Evolutionary conservation across 2,888 invertebrate species (phyloP), one percentile per base, ranked within the genome.

Genomic region (Sphinx pinastri): DNA sequence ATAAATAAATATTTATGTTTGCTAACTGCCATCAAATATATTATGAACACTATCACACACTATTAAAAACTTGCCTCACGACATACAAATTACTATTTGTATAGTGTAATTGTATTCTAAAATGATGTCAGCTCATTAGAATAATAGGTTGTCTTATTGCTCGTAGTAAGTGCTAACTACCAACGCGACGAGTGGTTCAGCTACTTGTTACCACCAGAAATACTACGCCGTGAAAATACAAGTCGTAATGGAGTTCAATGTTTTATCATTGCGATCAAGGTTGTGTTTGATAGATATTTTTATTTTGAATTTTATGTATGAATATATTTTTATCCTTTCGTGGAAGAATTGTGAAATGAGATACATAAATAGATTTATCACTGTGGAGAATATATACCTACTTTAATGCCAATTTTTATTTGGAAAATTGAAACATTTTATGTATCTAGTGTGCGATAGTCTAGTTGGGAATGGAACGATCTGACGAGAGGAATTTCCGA

Each of bases 61-160:
- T 6, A 57, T 49, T 63, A 49, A 63, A 63, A 19, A 49, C 63
- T 49, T 19, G n/a, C 49, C 63, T 47, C 47, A 13, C 47, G 16
- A 25, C 19, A 16, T n/a, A 55, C 19, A 16, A 60, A 45, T 19
- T 49, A 49, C 19, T 19, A 19, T 16, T 45, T 16, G 14, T 16
- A 16, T 12, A 47, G 45, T 11, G 19, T 63, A 63, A 63, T 63
- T 2, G 25, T 63, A 63, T 63, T 63, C 63, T 13, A 19, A 63
- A 63, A 63, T 63, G 63, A 63, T 49, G 49, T 63, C 63, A 63
- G 12, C 49, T 63, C 49, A 63, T 63, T 63, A 63, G 63, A 49
- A 49, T 63, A 49, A 63, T 63, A 63, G 63, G 19, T 38, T 57
- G 63, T 57, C 47, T 63, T 25, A 63, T 49, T 25, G 63, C 25